Conservation (phyloP, 2,113 vertebrate genomes). For the Centropus unirufus region DNA sequence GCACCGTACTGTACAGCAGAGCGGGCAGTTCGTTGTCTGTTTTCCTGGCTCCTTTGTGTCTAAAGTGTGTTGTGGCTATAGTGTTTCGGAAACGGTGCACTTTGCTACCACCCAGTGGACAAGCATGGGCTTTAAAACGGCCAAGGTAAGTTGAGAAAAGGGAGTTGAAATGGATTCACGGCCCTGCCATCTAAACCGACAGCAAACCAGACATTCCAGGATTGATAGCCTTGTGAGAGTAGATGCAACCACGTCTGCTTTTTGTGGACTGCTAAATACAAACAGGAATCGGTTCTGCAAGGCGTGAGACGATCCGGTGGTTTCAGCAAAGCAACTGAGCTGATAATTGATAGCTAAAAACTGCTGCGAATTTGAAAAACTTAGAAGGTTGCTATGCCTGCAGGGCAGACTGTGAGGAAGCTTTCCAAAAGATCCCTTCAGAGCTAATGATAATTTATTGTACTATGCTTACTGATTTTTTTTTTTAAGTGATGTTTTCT, state of each 20-base stretch:
- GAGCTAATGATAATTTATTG: background rate
- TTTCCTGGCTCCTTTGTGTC: slow-evolving; percentile 98
- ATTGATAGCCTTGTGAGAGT: background rate
- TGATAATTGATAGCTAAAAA: background rate
- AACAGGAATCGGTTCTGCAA: background rate
- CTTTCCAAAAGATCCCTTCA: background rate
- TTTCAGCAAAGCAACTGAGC: background rate
- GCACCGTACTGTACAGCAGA: slow-evolving; percentile 95
- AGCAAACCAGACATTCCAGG: slow-evolving; percentile 28
- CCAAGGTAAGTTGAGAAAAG: slow-evolving; percentile 85
- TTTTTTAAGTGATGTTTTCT: slow-evolving; percentile 48
- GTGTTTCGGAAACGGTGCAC: slow-evolving; percentile 98
- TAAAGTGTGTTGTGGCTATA: slow-evolving; percentile 98
- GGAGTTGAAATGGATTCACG: background rate
- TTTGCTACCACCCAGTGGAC: slow-evolving; percentile 99
- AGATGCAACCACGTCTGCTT: background rate
- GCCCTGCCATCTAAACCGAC: background rate
- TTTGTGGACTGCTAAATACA: background rate
- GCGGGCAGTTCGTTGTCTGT: slow-evolving; percentile 97
- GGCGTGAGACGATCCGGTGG: background rate
- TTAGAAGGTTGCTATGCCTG: background rate
- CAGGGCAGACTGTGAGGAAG: slow-evolving; percentile 5
- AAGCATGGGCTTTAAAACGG: slow-evolving; percentile 95
- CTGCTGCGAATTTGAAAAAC: background rate
- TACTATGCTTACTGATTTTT: background rate